phyloP scores from a whole-genome alignment of 2,797 vertebrate species.

The Notolabrus celidotus region DNA sequence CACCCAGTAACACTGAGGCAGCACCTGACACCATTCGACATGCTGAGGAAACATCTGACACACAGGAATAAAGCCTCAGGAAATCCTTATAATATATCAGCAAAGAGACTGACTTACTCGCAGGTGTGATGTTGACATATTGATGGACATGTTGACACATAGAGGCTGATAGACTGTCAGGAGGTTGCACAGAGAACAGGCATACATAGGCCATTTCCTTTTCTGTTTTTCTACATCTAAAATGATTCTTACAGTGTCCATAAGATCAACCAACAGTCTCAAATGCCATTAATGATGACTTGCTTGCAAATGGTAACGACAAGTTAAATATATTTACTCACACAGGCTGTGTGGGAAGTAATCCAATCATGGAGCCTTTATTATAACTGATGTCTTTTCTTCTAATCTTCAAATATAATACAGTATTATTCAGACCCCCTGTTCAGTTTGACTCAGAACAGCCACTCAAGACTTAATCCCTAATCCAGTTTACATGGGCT shows the following conservation, averaged over 20 bases:
- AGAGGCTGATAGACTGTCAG: slow-evolving; percentile 24
- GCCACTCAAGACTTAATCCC: too few species aligned
- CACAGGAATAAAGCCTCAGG: slow-evolving; percentile 52
- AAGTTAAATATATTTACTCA: too few species aligned
- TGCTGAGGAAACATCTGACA: slow-evolving; percentile 33
- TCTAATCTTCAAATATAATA: too few species aligned
- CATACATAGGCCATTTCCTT: not conserved
- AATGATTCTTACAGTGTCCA: not conserved
- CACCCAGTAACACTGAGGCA: slow-evolving; percentile 53
- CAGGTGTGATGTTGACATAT: slow-evolving; percentile 49
- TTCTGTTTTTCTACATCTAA: not conserved
- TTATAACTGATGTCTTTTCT: too few species aligned
- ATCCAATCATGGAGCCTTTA: too few species aligned
- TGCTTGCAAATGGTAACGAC: too few species aligned
- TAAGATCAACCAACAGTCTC: not conserved
- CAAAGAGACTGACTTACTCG: slow-evolving; percentile 32
- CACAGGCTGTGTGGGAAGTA: too few species aligned
- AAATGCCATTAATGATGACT: too few species aligned
- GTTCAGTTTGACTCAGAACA: too few species aligned
- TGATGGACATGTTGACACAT: slow-evolving; percentile 52
- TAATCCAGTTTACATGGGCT: too few species aligned
- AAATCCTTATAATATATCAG: slow-evolving; percentile 58
- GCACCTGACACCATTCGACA: slow-evolving; percentile 53
- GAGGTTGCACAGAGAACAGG: slow-evolving; percentile 13
- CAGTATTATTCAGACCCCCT: too few species aligned